phyloP scores from a whole-genome alignment of 2,797 vertebrate species.

The Propithecus deckenii region DNA sequence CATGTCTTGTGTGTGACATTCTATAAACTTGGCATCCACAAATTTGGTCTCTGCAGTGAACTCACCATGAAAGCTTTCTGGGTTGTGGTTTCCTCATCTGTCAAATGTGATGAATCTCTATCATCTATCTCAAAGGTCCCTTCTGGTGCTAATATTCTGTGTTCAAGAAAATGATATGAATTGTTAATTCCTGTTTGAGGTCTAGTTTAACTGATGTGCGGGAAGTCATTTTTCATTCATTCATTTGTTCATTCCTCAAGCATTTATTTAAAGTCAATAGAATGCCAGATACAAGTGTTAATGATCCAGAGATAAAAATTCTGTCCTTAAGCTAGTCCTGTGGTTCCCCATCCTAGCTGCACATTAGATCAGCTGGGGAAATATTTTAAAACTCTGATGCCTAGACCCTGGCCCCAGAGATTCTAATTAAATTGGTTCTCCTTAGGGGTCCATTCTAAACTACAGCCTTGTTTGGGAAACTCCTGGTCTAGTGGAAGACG shows the following conservation, averaged over 20 bases:
- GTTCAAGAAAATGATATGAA: slow-evolving; percentile 64
- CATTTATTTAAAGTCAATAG: not conserved
- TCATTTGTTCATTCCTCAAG: not conserved
- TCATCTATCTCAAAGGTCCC: not conserved
- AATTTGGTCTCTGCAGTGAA: not conserved
- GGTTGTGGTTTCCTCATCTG: not conserved
- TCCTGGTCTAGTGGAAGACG: not conserved
- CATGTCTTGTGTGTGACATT: not conserved
- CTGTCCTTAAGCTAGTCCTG: not conserved
- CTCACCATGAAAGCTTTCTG: not conserved
- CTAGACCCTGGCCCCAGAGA: not conserved
- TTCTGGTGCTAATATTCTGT: slow-evolving; percentile 37
- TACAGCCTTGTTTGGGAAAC: not conserved
- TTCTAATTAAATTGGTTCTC: not conserved
- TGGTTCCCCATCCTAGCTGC: not conserved
- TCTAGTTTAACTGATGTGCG: slow-evolving; percentile 35
- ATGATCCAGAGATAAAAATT: not conserved
- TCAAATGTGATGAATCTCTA: slow-evolving; percentile 55
- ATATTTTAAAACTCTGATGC: not conserved
- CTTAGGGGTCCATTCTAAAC: not conserved
- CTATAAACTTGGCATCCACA: not conserved
- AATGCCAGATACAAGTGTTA: not conserved
- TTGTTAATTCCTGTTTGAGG: slow-evolving; percentile 43
- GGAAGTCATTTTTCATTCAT: slow-evolving; percentile 43
- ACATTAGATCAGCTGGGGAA: not conserved